Base-by-base conservation (phyloP, 2,797 vertebrate species). In the Xenentodon cancila region DNA sequence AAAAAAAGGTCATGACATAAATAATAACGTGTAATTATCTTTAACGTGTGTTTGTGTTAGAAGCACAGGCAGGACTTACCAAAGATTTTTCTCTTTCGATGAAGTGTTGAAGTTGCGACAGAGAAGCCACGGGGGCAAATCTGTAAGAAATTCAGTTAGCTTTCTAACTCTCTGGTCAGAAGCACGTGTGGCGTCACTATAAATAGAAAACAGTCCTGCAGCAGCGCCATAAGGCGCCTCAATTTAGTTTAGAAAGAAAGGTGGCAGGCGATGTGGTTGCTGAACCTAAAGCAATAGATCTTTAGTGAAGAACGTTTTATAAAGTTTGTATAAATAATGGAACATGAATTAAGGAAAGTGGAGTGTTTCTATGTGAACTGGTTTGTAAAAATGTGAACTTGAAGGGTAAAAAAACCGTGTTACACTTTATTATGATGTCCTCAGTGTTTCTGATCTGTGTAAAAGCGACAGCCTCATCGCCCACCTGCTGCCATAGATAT, bases 401-500 rank as follows among this genome's bases (percentile, higher is more conserved):
- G 11, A 11, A 37, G 9, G 3, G 9, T 37, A 11, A 12, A 37
- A 11, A 37, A 25, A 25, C 3, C 25, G 3, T 25, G 25, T 25
- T 25, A 25, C 25, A 3, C 25, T 12, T 13, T 47, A 6, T 32
- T 17, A 42, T 42, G 21, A 9, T 42, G 17, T 21, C 12, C 5
- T 21, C 15, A 22, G 9, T 9, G 57, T 17, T 15, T 52, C 15
- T 27, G 15, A 48, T 32, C 32, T 79, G 47, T 57, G 34, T 17
- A 11, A 55, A 49, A 42, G 48, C 22, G 42, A 30, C 53, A 51
- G 48, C 50, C 59, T 18, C 44, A 64, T 75, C 71, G 46, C 59
- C 73, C 77, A 79, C 70, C 80, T 84, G 88, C 84, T 88, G 77
- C 90, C 86, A 92, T 89, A 90, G 88, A 90, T 69, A 86, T 91